Percentiles rank a stretch among this genome's conserved stretches.
These are phyloP conservation scores for Kuschelorhynchus macadamiae DNA, from an alignment of 2,888 invertebrate species.

Conservation along the genomic window DNA sequence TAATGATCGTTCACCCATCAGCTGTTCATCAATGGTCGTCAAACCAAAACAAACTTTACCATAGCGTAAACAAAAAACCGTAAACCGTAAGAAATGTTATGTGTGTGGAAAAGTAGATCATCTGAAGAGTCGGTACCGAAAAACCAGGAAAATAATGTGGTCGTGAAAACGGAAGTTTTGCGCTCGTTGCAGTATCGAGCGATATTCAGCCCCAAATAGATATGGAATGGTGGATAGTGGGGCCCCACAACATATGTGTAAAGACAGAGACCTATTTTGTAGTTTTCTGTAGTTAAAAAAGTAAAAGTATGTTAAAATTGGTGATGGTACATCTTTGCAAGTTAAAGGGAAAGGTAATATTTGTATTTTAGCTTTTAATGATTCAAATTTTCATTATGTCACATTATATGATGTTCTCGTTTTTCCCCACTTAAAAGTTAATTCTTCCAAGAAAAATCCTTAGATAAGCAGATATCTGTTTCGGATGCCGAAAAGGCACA, in stretches of 20 bases:
- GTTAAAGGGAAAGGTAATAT: not conserved
- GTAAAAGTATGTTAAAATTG: not conserved
- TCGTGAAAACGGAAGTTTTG: slow-evolving; percentile 24
- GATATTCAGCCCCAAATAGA: slow-evolving; percentile 10
- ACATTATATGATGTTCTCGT: too few species aligned
- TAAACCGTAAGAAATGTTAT: not conserved
- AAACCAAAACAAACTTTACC: not conserved
- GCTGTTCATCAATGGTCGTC: not conserved
- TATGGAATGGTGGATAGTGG: not conserved
- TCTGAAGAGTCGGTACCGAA: slow-evolving; percentile 26
- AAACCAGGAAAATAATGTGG: slow-evolving; percentile 41
- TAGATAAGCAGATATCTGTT: not conserved
- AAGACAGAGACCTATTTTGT: not conserved
- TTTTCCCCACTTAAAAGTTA: not conserved
- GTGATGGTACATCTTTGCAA: not conserved
- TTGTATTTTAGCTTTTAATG: not conserved
- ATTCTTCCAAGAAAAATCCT: not conserved
- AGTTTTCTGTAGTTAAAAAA: not conserved
- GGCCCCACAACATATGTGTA: not conserved
- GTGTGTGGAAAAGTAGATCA: slow-evolving; percentile 29
- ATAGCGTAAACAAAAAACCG: too few species aligned
- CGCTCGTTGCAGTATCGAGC: slow-evolving; percentile 18
- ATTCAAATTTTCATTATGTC: not conserved
- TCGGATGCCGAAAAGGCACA: not conserved
- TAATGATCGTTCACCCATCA: not conserved